Base-by-base conservation (phyloP, 2,113 vertebrate species). In the Vulpes ferrilata region DNA sequence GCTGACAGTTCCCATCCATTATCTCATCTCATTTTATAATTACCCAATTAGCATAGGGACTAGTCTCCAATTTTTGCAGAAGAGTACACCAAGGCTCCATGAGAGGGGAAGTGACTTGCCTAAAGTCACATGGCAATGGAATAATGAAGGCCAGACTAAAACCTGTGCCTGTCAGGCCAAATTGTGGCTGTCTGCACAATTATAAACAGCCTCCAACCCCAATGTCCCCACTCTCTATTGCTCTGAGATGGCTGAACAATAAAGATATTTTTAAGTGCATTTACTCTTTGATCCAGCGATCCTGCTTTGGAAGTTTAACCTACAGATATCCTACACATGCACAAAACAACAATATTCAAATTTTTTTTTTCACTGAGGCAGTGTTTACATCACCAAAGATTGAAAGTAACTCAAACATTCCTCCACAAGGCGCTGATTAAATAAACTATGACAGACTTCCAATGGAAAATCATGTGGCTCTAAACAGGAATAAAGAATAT, bases 221-320 rank as follows among this genome's bases (percentile, higher is more conserved):
- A 12, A 57, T 7, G 19, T 0, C 30, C 13, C 3, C 9, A 19
- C 19, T 82, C 16, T 73, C 87, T 96, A 30, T 64, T 67, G 84
- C 71, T 83, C 55, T 83, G 27, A 74, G 10, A 2, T 94, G 30
- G 22, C 23, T 93, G 48, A 94, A 92, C 27, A 76, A 78, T 43
- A 6, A 60, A 57, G 25, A 60, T 5, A 4, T 60, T 48, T 71
- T 73, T 76, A 38, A 25, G 88, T 59, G 17, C 17, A 91, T 43
- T 87, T 87, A 84, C 32, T 87, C 60, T 93, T 90, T 94, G 43
- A 93, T 2, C 20, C 12, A 85, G 5, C n/a, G 83, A 89, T 90
- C 22, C 51, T 62, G 69, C 3, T 92, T 62, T 65, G 22, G 32
- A 93, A 88, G 86, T 57, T 22, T 82, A 89, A 76, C 73, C 25